Evolutionary conservation across 1,140 invertebrate species (phyloP).

Genomic region (Paralvinella palmiformis): DNA sequence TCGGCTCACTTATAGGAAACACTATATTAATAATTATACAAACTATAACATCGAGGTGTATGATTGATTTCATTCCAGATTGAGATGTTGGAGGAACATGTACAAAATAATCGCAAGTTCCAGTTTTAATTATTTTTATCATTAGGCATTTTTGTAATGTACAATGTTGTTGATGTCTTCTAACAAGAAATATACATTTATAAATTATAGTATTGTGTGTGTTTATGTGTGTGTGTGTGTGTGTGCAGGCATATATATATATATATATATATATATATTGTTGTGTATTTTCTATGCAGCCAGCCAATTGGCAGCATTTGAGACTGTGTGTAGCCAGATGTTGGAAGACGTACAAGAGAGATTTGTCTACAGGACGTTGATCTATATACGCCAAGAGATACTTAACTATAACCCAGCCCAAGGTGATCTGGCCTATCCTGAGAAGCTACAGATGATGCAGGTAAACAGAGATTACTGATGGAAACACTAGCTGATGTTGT

Average conservation of each 20-base stretch:
- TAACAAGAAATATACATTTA: no score
- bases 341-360: conserved; percentile 94
- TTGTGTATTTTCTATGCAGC: conserved; percentile 10
- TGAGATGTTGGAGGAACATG: conserved; percentile 93
- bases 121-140: conserved; percentile 19
- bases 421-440: conserved; percentile 94
- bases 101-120: conserved; percentile 72
- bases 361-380: conserved; percentile 89
- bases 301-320: conserved; percentile 65
- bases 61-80: conserved; percentile 47
- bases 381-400: conserved; percentile 90
- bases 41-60: background rate
- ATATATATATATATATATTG: background rate
- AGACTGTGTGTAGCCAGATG: conserved; percentile 74
- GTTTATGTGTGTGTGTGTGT: no score
- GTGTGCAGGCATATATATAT: background rate
- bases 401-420: conserved; percentile 72
- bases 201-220: no score
- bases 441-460: conserved; percentile 93
- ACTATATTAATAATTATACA: background rate
- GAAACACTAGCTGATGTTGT: no score
- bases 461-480: no score
- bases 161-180: no score
- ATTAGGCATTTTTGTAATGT: no score
- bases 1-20: background rate